Base-by-base conservation (phyloP, 2,888 invertebrate species). In the Hypena proboscidalis region DNA sequence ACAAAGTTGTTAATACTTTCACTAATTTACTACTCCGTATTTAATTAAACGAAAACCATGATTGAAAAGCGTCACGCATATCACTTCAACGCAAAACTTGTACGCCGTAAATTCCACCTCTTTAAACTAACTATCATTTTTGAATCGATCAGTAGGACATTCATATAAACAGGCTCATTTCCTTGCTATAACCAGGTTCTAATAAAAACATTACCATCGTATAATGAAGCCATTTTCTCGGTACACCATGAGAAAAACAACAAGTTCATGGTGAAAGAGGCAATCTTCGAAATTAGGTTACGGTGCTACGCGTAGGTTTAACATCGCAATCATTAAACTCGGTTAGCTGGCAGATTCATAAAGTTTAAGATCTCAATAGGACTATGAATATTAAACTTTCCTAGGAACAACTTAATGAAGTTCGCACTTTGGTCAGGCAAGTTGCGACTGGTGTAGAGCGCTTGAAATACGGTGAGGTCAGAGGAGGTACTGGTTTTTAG, bases 241-340 rank as follows among this genome's bases (percentile, higher is more conserved):
- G 1, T 4, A 10, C n/a, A 32, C 20, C 13, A 4, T 13, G 21
- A 22, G 21, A 32, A 14, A 8, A 10, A 13, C 13, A 21, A 5
- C 2, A 27, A 6, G 4, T 13, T 7, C 14, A n/a, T n/a, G n/a
- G 7, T 17, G 20, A 32, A 31, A 10, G 31, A 10, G n/a, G 1
- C 5, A 17, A 37, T 14, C 36, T 14, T 22, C 29, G 37, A 21
- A 37, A 37, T 23, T 10, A 15, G 30, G 37, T 37, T 22, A 30
- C 7, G n/a, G 14, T 11, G 30, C 9, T 14, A 22, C 11, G 22
- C 29, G 30, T 30, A 27, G 29, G 15, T 8, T 10, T 26, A 17
- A 34, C n/a, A 21, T 22, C 22, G 9, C 26, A 26, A 10, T 27
- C 20, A 14, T 34, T 7, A 34, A 1, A 8, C 4, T n/a, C 8